These are phyloP conservation scores for Fregetta grallaria DNA, from an alignment of 2,113 vertebrate species.

Conservation along the genomic window DNA sequence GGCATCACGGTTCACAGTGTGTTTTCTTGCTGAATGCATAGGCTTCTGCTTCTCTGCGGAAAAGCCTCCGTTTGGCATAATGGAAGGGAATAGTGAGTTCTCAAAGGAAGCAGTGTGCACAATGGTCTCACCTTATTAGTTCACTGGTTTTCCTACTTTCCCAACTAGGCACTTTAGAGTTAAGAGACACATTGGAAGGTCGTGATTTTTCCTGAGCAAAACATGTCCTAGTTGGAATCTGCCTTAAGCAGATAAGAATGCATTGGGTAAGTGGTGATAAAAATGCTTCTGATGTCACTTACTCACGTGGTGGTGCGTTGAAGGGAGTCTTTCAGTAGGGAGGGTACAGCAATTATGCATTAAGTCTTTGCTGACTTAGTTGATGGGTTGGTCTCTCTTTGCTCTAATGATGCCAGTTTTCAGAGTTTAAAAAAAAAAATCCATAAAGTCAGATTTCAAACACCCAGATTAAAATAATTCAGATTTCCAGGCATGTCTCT, in stretches of 20 bases:
- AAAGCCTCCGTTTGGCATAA: background rate
- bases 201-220: constrained; percentile 25
- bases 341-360: background rate
- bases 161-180: background rate
- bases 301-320: constrained; percentile 2
- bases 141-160: background rate
- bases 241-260: constrained; percentile 60
- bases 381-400: background rate
- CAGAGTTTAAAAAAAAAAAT: background rate
- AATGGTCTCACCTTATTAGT: background rate
- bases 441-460: background rate
- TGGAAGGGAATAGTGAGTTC: background rate
- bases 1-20: background rate
- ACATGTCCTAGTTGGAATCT: constrained; percentile 33
- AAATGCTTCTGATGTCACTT: constrained; percentile 43
- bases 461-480: background rate
- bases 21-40: background rate
- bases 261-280: constrained; percentile 46
- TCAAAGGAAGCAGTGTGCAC: background rate
- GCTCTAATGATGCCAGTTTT: background rate
- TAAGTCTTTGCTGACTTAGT: background rate
- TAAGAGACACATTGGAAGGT: background rate
- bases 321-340: constrained; percentile 22
- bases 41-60: background rate
- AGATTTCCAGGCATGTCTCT: background rate